Percentiles rank a stretch among this genome's conserved stretches.
Evolutionary conservation across 2,113 vertebrate genomes (phyloP).

Genomic region (Dipodomys merriami): DNA sequence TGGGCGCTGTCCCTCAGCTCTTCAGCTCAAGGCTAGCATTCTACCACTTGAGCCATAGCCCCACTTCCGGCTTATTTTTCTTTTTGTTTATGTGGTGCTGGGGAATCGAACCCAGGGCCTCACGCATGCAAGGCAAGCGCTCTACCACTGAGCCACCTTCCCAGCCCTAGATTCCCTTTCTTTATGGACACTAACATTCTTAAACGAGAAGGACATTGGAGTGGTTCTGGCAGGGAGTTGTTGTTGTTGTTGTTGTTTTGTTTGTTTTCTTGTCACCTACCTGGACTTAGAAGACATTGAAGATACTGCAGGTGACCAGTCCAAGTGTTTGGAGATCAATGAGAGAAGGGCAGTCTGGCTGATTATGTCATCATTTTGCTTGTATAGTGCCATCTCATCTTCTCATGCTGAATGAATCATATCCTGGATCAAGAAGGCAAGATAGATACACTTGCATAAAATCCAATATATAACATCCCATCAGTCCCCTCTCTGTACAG

Average conservation of each 20-base stretch:
- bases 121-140: too few relatives aligned
- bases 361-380: conserved; percentile 29
- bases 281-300: background rate
- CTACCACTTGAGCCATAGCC: too few relatives aligned
- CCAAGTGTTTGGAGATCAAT: conserved; percentile 20
- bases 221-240: background rate
- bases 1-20: too few relatives aligned
- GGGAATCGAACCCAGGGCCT: too few relatives aligned
- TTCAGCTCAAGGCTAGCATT: too few relatives aligned
- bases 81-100: too few relatives aligned
- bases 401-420: conserved; percentile 54
- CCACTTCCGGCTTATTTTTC: too few relatives aligned
- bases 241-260: too few relatives aligned
- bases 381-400: background rate
- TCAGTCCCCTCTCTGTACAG: background rate
- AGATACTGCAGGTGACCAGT: background rate
- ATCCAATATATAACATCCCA: conserved; percentile 4
- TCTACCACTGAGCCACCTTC: too few relatives aligned
- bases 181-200: background rate
- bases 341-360: background rate
- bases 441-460: conserved; percentile 16
- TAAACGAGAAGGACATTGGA: background rate
- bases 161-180: background rate
- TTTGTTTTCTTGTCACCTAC: conserved; percentile 16
- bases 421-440: conserved; percentile 43